Conservation (phyloP, 2,113 vertebrate genomes). For the Elephas maximus region DNA sequence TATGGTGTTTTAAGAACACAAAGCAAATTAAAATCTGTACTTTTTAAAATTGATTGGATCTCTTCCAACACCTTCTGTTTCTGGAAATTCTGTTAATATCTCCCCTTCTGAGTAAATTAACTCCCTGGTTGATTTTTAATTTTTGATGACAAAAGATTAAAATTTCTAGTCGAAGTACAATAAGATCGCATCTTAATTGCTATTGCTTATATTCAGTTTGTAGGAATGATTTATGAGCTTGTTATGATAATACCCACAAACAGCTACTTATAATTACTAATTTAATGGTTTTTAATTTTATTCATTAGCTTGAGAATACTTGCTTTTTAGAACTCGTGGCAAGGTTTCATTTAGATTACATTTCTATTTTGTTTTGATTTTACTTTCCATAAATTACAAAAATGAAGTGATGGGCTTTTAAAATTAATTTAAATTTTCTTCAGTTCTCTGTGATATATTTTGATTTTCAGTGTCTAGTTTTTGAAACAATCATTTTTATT, state of each 20-base stretch:
- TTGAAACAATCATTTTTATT: conserved; percentile 6
- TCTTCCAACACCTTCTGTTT: conserved; percentile 36
- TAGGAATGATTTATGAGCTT: conserved; percentile 79
- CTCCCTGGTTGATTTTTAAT: conserved; percentile 84
- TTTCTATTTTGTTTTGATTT: conserved; percentile 63
- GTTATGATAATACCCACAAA: conserved; percentile 69
- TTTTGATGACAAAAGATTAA: conserved; percentile 80
- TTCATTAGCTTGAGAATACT: conserved; percentile 84
- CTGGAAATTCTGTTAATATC: conserved; percentile 82
- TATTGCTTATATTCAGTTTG: conserved; percentile 77
- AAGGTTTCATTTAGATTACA: conserved; percentile 81
- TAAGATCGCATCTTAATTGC: conserved; percentile 78
- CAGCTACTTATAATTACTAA: conserved; percentile 76
- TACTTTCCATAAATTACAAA: conserved; percentile 21
- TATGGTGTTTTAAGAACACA: conserved; percentile 56
- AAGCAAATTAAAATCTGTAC: conserved; percentile 49
- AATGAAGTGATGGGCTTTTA: neutral
- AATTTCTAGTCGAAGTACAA: conserved; percentile 79
- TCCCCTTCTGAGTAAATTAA: conserved; percentile 76
- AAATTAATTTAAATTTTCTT: conserved; percentile 17
- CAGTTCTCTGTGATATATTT: conserved; percentile 19
- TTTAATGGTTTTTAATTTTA: conserved; percentile 87
- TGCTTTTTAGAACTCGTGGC: conserved; percentile 72
- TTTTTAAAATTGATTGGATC: conserved; percentile 63
- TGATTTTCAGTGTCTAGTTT: conserved; percentile 66